Conservation (phyloP, 2,113 vertebrate genomes). For the Scophthalmus maximus region DNA sequence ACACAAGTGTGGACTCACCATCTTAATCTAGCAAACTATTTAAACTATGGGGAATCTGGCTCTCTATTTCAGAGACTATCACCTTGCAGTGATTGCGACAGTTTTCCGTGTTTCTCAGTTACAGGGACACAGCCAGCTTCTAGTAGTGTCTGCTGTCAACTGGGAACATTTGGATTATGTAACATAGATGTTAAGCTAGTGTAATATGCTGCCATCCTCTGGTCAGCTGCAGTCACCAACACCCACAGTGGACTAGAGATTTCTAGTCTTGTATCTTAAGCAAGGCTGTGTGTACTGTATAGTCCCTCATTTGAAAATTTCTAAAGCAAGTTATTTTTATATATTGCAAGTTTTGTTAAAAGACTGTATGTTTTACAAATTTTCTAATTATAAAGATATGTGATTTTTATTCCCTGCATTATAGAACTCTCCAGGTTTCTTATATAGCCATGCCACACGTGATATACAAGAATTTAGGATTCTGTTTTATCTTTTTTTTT, state of each 20-base stretch:
- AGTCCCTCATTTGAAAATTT: not conserved
- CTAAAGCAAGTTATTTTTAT: not conserved
- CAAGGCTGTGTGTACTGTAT: not conserved
- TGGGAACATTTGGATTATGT: conserved; percentile 45
- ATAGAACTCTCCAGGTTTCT: too few relatives aligned
- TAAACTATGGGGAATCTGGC: not conserved
- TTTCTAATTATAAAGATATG: too few relatives aligned
- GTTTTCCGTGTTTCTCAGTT: conserved; percentile 31
- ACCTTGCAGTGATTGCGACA: conserved; percentile 46
- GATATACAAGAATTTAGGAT: too few relatives aligned
- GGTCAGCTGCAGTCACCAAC: conserved; percentile 22
- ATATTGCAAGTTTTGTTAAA: not conserved
- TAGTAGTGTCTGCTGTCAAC: conserved; percentile 38
- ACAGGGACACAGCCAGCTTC: conserved; percentile 38
- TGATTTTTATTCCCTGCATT: too few relatives aligned
- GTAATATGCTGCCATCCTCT: conserved; percentile 59
- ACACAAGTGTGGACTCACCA: not conserved
- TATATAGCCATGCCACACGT: too few relatives aligned
- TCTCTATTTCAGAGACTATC: conserved; percentile 27
- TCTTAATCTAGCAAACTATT: conserved; percentile 6
- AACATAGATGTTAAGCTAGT: conserved; percentile 38
- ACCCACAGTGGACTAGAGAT: not conserved
- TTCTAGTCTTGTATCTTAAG: not conserved
- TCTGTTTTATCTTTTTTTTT: too few relatives aligned
- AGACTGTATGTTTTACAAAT: not conserved